phyloP scores from a whole-genome alignment of 2,113 vertebrate genomes.

The Caranx ignobilis region DNA sequence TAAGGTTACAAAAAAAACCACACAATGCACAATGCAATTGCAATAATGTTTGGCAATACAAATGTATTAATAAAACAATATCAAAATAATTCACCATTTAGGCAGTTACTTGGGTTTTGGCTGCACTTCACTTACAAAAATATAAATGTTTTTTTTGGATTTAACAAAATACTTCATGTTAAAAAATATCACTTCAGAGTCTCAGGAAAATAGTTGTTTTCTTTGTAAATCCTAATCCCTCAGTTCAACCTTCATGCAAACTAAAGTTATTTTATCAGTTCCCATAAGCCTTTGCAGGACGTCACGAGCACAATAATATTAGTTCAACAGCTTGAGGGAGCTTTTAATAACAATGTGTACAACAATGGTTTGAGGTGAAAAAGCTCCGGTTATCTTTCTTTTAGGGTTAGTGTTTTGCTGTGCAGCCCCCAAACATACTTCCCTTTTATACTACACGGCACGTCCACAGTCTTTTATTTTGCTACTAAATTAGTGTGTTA shows the following conservation, averaged over 20 bases:
- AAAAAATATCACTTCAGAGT: conserved; percentile 34
- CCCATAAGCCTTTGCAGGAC: conserved; percentile 33
- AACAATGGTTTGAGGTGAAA: conserved; percentile 42
- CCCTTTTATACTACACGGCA: conserved; percentile 26
- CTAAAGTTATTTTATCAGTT: conserved; percentile 27
- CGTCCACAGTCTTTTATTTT: neutral
- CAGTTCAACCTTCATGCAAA: conserved; percentile 20
- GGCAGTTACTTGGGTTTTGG: conserved; percentile 45
- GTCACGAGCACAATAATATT: conserved; percentile 20
- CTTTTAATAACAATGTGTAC: conserved; percentile 29
- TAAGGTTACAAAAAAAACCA: conserved; percentile 13
- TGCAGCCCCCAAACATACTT: conserved; percentile 22
- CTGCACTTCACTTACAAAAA: conserved; percentile 56
- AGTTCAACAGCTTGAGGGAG: conserved; percentile 45
- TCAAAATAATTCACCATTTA: conserved; percentile 32
- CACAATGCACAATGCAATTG: neutral
- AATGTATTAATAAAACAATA: conserved; percentile 40
- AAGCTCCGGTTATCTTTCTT: conserved; percentile 29
- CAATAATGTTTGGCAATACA: conserved; percentile 31
- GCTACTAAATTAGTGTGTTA: neutral
- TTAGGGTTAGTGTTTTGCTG: conserved; percentile 14
- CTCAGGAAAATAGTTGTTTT: conserved; percentile 11
- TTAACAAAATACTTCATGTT: conserved; percentile 56
- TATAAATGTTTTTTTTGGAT: conserved; percentile 46
- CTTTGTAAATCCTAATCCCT: conserved; percentile 37